Evolutionary conservation across 1,140 invertebrate genomes (phyloP).

Genomic region (Lasaia peninsularis): DNA sequence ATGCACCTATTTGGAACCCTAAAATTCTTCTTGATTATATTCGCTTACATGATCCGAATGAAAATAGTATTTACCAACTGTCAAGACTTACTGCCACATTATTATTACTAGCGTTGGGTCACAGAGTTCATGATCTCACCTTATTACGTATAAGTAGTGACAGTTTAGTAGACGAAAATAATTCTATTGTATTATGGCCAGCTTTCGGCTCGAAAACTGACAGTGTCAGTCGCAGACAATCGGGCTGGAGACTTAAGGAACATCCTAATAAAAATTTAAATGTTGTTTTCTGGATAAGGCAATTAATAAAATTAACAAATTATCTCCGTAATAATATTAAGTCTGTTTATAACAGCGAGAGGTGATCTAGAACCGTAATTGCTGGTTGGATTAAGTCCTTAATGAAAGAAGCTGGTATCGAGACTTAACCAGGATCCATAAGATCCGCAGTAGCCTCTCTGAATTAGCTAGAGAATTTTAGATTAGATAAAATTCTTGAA

Average conservation of each 20-base stretch:
- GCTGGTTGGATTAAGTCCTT: constrained; percentile 16
- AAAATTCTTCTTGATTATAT: background rate
- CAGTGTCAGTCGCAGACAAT: background rate
- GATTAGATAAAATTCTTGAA: background rate
- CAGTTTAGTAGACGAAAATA: background rate
- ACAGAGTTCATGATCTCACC: background rate
- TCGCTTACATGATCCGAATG: background rate
- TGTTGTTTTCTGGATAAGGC: constrained; percentile 16
- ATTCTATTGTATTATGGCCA: constrained; percentile 1
- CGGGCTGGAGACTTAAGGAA: constrained; percentile 7
- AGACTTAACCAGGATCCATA: constrained; percentile 13
- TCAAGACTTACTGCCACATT: background rate
- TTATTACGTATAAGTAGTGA: background rate
- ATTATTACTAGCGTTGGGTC: background rate
- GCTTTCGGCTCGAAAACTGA: background rate
- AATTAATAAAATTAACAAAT: constrained; percentile 9
- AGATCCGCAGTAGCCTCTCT: constrained; percentile 17
- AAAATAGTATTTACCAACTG: background rate
- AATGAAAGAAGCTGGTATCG: constrained; percentile 14
- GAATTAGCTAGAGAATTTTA: constrained; percentile 18
- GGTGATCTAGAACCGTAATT: constrained; percentile 18
- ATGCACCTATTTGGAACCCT: too few relatives aligned
- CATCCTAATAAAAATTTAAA: constrained; percentile 18
- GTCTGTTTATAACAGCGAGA: constrained; percentile 26
- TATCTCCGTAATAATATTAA: constrained; percentile 17